Conservation (phyloP, 2,888 invertebrate genomes). For the Clanis bilineata region DNA sequence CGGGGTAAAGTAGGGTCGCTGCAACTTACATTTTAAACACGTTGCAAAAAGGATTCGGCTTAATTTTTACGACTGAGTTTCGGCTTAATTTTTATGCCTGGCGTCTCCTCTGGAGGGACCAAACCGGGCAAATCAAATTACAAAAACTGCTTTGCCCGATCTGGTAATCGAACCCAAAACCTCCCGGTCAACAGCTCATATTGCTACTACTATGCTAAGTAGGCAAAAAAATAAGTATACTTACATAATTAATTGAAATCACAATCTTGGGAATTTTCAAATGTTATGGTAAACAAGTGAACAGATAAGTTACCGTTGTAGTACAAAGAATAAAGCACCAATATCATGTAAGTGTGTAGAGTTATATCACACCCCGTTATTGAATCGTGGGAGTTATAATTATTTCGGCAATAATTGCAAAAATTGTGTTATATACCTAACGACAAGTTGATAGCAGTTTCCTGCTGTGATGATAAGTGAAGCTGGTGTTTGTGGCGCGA, state of each 20-base stretch:
- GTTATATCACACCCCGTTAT: slow-evolving; percentile 28
- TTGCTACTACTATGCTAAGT: no score
- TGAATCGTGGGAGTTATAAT: slow-evolving; percentile 65
- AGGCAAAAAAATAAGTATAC: not conserved
- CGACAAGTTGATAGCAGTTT: slow-evolving; percentile 77
- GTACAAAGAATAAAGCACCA: not conserved
- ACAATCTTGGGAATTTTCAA: not conserved
- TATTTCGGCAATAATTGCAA: slow-evolving; percentile 82
- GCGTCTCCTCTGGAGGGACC: no score
- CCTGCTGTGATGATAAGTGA: slow-evolving; percentile 71
- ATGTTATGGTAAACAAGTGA: not conserved
- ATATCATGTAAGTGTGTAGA: not conserved
- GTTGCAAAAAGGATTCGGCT: no score
- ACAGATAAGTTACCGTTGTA: not conserved
- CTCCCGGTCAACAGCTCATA: no score
- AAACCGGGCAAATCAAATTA: no score
- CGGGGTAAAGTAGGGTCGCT: no score
- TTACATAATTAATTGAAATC: not conserved
- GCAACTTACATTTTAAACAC: no score
- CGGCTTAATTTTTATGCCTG: no score
- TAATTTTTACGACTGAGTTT: no score
- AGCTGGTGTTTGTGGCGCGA: slow-evolving; percentile 64
- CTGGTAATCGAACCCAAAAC: no score
- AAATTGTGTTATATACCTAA: slow-evolving; percentile 76
- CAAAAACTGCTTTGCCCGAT: no score